A percentile compares a stretch with the other conserved stretches of the same genome.
Conservation (phyloP, 2,888 invertebrate species). For the Epirrhoe alternata region DNA sequence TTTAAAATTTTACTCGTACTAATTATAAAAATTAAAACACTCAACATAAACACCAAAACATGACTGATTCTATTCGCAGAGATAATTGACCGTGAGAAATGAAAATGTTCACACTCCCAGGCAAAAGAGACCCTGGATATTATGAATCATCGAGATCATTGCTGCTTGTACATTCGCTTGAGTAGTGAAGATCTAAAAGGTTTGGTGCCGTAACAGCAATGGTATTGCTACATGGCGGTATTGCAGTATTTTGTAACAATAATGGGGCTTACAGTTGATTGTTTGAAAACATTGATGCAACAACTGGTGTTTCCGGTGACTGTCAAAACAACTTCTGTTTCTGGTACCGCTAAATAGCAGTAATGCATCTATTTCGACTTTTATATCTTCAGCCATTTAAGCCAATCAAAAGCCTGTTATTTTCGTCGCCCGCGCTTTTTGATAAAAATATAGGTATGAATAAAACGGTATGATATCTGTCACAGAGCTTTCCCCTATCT, state of each 20-base stretch:
- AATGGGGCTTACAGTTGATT: neutral
- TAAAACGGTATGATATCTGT: too few species aligned
- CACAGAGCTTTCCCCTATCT: too few species aligned
- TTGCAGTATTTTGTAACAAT: neutral
- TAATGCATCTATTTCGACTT: too few species aligned
- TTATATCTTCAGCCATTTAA: too few species aligned
- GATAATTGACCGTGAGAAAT: conserved; percentile 36
- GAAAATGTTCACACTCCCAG: conserved; percentile 19
- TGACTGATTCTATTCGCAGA: neutral
- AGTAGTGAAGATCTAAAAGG: neutral
- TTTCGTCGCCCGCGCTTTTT: too few species aligned
- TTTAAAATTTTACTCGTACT: too few species aligned
- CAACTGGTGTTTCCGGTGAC: neutral
- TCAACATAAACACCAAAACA: neutral
- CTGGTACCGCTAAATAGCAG: too few species aligned
- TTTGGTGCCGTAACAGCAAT: neutral
- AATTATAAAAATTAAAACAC: too few species aligned
- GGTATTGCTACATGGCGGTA: neutral
- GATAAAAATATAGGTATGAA: too few species aligned
- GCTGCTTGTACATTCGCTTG: neutral
- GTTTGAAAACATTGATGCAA: neutral
- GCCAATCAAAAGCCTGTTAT: too few species aligned
- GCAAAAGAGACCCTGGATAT: neutral
- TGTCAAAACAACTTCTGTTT: neutral
- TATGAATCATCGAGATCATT: neutral